Conservation (phyloP, 2,113 vertebrate genomes). For the Dryoscopus gambensis region DNA sequence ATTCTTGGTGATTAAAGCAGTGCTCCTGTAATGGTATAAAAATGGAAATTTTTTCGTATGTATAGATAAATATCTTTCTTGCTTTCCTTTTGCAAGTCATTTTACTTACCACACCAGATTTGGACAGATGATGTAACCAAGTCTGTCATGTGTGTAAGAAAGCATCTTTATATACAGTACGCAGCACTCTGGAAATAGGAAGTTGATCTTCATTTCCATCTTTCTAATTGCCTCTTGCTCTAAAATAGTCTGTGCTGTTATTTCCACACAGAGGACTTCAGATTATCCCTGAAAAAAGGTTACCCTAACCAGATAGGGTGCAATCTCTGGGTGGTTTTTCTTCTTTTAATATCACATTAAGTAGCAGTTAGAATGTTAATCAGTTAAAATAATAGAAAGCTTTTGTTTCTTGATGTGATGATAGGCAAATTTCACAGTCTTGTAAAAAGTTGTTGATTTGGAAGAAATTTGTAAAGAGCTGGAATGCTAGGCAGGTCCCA, state of each 20-base stretch:
- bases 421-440: background rate
- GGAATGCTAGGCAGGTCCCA: background rate
- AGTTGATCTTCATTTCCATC: background rate
- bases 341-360: background rate
- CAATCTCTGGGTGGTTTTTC: background rate
- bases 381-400: background rate
- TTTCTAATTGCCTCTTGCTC: background rate
- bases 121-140: background rate
- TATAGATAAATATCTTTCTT: background rate
- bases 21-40: background rate
- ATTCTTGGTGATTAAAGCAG: background rate
- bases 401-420: background rate
- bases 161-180: background rate
- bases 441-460: background rate
- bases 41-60: background rate
- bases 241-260: background rate
- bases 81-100: background rate
- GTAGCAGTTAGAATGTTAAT: background rate
- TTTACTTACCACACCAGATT: background rate
- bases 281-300: background rate
- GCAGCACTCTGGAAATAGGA: background rate
- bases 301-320: background rate
- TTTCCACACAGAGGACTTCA: background rate
- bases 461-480: background rate
- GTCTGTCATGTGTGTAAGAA: background rate